A percentile compares a stretch with the other conserved stretches of the same genome.
Evolutionary conservation across 2,797 vertebrate species (phyloP).

Genomic region (Falco concolor): DNA sequence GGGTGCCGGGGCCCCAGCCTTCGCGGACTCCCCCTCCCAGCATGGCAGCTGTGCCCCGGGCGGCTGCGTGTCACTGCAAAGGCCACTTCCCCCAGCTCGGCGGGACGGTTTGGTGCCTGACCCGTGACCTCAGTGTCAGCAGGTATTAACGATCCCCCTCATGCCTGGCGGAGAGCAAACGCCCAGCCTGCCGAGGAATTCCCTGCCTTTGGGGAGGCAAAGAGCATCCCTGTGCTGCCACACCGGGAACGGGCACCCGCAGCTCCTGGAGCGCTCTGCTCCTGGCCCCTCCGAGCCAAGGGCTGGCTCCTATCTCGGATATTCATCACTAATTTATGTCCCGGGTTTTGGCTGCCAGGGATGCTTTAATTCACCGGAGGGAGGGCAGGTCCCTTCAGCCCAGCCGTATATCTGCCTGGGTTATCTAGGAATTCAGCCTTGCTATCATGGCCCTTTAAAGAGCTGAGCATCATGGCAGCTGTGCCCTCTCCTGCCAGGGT

Average conservation of each 20-base stretch:
- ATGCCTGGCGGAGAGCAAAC: background rate
- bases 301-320: background rate
- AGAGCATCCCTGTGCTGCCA: rapidly evolving
- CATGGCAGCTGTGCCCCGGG: background rate
- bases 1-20: background rate
- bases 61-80: constrained; percentile 17
- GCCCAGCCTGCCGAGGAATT: background rate
- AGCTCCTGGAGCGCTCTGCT: rapidly evolving
- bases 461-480: background rate
- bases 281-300: rapidly evolving
- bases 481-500: background rate
- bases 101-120: background rate
- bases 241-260: background rate
- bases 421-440: constrained; percentile 1
- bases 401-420: constrained; percentile 10
- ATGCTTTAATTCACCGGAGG: background rate
- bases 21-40: background rate
- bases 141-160: background rate
- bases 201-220: background rate
- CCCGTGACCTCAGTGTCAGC: constrained; percentile 13
- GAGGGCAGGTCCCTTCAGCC: constrained; percentile 2
- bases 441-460: background rate
- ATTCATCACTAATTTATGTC: constrained; percentile 11
- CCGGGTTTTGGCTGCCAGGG: background rate
- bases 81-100: background rate